These are phyloP conservation scores for Syrmaticus mikado DNA, from an alignment of 2,113 vertebrate species.

Conservation along the genomic window DNA sequence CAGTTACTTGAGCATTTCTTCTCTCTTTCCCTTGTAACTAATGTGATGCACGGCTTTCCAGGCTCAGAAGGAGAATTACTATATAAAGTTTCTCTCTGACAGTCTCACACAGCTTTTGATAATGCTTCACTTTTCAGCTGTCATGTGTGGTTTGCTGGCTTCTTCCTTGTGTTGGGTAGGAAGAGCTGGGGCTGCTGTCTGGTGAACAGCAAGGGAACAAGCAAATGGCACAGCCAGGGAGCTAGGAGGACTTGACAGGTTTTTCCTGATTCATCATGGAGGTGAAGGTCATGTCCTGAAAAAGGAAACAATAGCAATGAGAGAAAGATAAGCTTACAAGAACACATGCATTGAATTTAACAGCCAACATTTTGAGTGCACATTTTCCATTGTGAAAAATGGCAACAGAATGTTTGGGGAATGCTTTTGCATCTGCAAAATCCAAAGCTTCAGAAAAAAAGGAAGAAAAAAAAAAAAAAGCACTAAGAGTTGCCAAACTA, in stretches of 20 bases:
- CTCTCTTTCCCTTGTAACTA: not conserved
- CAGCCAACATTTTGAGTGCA: not conserved
- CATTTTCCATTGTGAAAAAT: not conserved
- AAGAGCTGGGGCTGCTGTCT: slow-evolving; percentile 2
- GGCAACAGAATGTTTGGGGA: not conserved
- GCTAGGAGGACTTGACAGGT: slow-evolving; percentile 32
- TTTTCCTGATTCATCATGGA: slow-evolving; percentile 50
- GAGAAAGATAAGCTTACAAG: not conserved
- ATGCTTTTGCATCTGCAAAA: not conserved
- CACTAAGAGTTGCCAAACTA: not conserved
- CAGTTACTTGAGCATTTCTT: slow-evolving; percentile 24
- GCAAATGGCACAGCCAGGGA: slow-evolving; percentile 31
- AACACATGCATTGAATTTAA: not conserved
- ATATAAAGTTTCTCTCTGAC: not conserved
- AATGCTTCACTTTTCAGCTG: slow-evolving; percentile 35
- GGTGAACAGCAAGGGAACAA: slow-evolving; percentile 12
- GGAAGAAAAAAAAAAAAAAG: not conserved
- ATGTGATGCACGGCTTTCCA: not conserved
- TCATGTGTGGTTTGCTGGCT: slow-evolving; percentile 42
- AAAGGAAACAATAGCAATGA: slow-evolving; percentile 40
- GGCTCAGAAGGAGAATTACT: not conserved
- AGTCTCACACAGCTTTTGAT: slow-evolving; percentile 34
- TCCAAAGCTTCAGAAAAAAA: not conserved
- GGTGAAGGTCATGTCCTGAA: slow-evolving; percentile 63
- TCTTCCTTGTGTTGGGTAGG: slow-evolving; percentile 24